Base-by-base conservation (phyloP, 2,888 invertebrate species). In the Brachylomia viminalis region DNA sequence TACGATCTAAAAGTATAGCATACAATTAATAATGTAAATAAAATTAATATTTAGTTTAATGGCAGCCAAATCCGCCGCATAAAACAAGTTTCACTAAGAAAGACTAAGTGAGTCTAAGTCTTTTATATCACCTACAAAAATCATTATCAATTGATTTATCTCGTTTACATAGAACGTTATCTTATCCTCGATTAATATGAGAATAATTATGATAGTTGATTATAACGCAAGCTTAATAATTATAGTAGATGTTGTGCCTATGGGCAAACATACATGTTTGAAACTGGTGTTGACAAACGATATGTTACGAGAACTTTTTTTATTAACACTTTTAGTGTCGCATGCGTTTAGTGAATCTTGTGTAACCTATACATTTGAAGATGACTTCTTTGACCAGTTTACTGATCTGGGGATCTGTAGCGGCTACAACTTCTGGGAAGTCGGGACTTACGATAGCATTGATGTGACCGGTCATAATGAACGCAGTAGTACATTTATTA, bases 321-420 rank as follows among this genome's bases (percentile, higher is more conserved):
- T 89, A 69, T 64, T 83, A 47, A 71, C 81, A 65, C 77, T 83
- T 65, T 81, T 86, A 58, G 76, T 87, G 75, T 75, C 85, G 59
- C 68, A 83, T 81, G 91, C 87, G 69, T 73, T 79, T 38, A 80
- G 91, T 84, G 90, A 93, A 38, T 82, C 82, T 62, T 94, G 94
- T 83, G 87, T 92, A 20, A 88, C 86, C 70, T 92, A 91, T 77
- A 88, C 90, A 56, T 94, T 94, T 72, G 92, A 92, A 76, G 87
- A 91, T 33, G 86, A 88, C 13, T 92, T 88, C 47, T 84, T 90
- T 4, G 82, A 82, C 7, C 74, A 84, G 5, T 95, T 95, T 74
- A 81, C 75, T 23, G 85, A 86, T 42, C 61, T 64, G 33, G 86
- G 87, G 3, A 70, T 89, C 5, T 94, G 93, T 74, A 30, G 6